phyloP scores from a whole-genome alignment of 2,888 invertebrate species.

The Arge pagana region DNA sequence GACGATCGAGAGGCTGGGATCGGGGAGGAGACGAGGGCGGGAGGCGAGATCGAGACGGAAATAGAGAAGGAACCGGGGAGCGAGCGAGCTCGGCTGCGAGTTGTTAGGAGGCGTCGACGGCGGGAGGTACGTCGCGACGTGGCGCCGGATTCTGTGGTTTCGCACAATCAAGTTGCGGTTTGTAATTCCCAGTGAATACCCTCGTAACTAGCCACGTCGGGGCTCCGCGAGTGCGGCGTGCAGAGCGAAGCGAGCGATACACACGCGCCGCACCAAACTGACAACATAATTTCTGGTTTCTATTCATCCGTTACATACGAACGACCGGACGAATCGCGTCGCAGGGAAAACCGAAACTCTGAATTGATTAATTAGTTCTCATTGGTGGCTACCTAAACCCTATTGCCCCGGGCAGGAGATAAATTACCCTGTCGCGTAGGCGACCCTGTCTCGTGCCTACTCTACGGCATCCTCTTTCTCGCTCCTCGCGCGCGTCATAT shows the following conservation, averaged over 20 bases:
- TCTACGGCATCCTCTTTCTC: neutral
- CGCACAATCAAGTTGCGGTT: conserved; percentile 41
- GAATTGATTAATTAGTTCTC: conserved; percentile 22
- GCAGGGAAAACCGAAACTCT: conserved; percentile 21
- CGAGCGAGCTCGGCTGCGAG: conserved; percentile 17
- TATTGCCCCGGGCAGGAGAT: neutral
- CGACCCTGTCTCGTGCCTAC: neutral
- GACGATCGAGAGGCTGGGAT: neutral
- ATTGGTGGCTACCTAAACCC: conserved; percentile 15
- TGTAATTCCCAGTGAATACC: conserved; percentile 54
- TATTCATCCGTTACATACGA: conserved; percentile 14
- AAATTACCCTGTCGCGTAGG: conserved; percentile 11
- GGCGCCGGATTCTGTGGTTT: conserved; percentile 38
- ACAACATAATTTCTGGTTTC: conserved; percentile 22
- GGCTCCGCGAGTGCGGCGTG: conserved; percentile 19
- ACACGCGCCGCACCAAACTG: conserved; percentile 19
- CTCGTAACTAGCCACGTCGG: conserved; percentile 45
- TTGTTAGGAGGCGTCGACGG: too few relatives aligned
- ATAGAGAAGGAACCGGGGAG: conserved; percentile 40
- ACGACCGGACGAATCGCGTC: conserved; percentile 22
- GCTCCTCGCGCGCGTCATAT: neutral
- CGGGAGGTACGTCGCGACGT: conserved; percentile 24
- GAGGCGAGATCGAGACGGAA: conserved; percentile 39
- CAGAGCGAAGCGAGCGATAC: conserved; percentile 6
- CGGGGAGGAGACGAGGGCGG: conserved; percentile 2